Evolutionary conservation across 2,113 vertebrate species (phyloP).

Genomic region (Cyprinodon tularosa): DNA sequence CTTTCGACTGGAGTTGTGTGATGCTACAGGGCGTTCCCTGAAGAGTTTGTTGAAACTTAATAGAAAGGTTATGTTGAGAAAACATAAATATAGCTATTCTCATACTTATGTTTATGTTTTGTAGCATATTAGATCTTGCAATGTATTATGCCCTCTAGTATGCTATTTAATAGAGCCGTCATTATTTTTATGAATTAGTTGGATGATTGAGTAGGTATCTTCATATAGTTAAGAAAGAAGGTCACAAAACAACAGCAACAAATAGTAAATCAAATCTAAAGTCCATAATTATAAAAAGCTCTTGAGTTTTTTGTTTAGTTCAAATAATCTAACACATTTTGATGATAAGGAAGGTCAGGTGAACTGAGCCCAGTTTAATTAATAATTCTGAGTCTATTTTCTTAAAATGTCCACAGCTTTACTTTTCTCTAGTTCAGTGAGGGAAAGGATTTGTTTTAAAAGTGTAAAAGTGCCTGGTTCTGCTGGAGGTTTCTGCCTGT

Average conservation of each 20-base stretch:
- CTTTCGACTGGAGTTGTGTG: conserved; percentile 46
- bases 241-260: neutral
- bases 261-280: conserved; percentile 23
- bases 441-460: too few relatives aligned
- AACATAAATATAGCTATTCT: conserved; percentile 32
- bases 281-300: neutral
- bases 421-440: too few relatives aligned
- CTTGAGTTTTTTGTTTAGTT: too few relatives aligned
- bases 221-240: neutral
- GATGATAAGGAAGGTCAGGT: too few relatives aligned
- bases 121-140: conserved; percentile 29
- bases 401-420: too few relatives aligned
- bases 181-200: conserved; percentile 39
- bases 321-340: too few relatives aligned
- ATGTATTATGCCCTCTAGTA: conserved; percentile 15
- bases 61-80: conserved; percentile 42
- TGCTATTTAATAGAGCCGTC: conserved; percentile 36
- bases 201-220: neutral
- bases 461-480: too few relatives aligned
- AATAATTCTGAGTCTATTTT: too few relatives aligned
- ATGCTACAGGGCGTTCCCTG: conserved; percentile 69
- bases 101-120: conserved; percentile 48
- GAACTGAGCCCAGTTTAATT: too few relatives aligned
- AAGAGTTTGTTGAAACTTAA: conserved; percentile 75
- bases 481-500: too few relatives aligned